These are phyloP conservation scores for Callaeas wilsoni DNA, from an alignment of 2,113 vertebrate genomes.

Conservation along the genomic window DNA sequence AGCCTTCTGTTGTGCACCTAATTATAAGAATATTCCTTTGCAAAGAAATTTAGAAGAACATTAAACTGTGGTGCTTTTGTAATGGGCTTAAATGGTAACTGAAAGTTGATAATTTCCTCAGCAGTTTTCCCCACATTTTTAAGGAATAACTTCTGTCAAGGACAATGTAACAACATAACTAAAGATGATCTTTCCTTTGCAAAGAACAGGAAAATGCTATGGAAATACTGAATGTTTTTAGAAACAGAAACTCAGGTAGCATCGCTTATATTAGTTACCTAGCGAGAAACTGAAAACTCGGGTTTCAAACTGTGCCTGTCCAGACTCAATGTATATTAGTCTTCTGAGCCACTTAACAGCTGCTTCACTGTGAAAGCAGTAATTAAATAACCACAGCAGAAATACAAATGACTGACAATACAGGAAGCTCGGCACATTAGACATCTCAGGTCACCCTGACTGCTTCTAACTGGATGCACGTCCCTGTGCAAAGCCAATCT, in stretches of 20 bases:
- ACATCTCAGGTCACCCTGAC: neutral
- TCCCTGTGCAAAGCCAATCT: neutral
- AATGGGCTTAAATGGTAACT: neutral
- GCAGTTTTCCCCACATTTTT: neutral
- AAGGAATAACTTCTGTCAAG: neutral
- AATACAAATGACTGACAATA: neutral
- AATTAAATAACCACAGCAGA: conserved; percentile 10
- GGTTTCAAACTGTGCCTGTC: neutral
- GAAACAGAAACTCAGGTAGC: neutral
- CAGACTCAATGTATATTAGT: neutral
- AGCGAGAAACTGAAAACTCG: neutral
- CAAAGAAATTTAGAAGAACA: neutral
- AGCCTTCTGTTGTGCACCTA: neutral
- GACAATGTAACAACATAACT: neutral
- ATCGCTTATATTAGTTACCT: neutral
- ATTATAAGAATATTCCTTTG: neutral
- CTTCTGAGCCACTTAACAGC: neutral
- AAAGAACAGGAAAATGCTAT: neutral
- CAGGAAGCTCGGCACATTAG: neutral
- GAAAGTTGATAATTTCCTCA: neutral
- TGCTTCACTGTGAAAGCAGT: neutral
- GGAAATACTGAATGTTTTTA: neutral
- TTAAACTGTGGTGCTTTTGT: neutral
- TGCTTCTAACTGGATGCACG: neutral
- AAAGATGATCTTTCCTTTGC: neutral